These are phyloP conservation scores for Battus philenor DNA, from an alignment of 1,140 invertebrate genomes.

Conservation along the genomic window DNA sequence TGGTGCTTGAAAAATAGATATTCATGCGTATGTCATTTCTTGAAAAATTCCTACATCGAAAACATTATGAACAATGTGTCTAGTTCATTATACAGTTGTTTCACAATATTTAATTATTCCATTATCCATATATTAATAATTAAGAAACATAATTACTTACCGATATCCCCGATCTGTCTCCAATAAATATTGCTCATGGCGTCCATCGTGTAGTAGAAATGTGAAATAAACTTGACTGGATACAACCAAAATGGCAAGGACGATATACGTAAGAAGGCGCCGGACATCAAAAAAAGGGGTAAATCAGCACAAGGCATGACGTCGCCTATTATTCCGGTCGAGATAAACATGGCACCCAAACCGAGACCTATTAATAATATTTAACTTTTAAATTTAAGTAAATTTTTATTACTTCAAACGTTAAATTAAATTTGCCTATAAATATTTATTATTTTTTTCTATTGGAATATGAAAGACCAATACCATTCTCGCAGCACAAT, in stretches of 20 bases:
- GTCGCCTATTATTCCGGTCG: slow-evolving; percentile 48
- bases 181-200: slow-evolving; percentile 78
- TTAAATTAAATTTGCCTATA: background rate
- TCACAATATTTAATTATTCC: too few relatives aligned
- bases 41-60: too few relatives aligned
- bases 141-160: too few relatives aligned
- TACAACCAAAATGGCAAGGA: slow-evolving; percentile 65
- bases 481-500: too few relatives aligned
- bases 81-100: too few relatives aligned
- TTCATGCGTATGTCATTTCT: too few relatives aligned
- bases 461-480: too few relatives aligned
- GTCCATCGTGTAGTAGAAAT: slow-evolving; percentile 79
- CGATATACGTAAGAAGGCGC: slow-evolving; percentile 53
- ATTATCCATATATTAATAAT: too few relatives aligned
- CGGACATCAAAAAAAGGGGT: slow-evolving; percentile 56
- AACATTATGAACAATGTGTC: too few relatives aligned
- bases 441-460: too few relatives aligned
- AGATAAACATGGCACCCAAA: slow-evolving; percentile 54
- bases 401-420: slow-evolving; percentile 10
- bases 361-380: slow-evolving; percentile 51
- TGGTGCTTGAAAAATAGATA: too few relatives aligned
- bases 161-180: slow-evolving; percentile 72
- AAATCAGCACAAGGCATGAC: slow-evolving; percentile 57
- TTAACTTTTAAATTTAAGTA: slow-evolving; percentile 1
- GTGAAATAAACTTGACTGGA: slow-evolving; percentile 77